Evolutionary conservation across 2,113 vertebrate genomes (phyloP).

Genomic region (Anolis sagrei): DNA sequence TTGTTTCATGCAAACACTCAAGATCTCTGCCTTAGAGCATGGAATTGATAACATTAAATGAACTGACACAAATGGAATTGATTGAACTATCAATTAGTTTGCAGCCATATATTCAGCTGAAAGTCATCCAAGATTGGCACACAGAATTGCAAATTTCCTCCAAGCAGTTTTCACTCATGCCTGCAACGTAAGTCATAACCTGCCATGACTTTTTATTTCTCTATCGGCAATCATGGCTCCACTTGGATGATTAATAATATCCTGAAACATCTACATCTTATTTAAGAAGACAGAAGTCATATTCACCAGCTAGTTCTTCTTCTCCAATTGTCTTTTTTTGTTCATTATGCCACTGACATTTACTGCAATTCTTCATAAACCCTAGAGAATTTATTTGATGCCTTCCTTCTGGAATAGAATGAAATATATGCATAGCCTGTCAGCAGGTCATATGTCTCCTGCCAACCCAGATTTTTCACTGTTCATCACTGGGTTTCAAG

Average conservation of each 20-base stretch:
- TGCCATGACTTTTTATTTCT: slow-evolving; percentile 18
- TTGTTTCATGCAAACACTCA: not conserved
- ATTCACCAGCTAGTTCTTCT: slow-evolving; percentile 44
- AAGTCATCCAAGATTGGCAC: not conserved
- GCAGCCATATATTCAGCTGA: not conserved
- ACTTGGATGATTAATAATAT: slow-evolving; percentile 32
- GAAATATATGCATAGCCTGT: slow-evolving; percentile 71
- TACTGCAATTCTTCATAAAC: slow-evolving; percentile 62
- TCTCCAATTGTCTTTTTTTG: slow-evolving; percentile 52
- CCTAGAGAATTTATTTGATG: slow-evolving; percentile 62
- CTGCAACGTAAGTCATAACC: not conserved
- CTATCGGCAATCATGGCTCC: not conserved
- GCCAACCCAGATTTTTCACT: slow-evolving; percentile 76
- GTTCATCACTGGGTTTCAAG: slow-evolving; percentile 73
- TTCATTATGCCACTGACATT: slow-evolving; percentile 66
- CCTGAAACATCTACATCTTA: slow-evolving; percentile 33
- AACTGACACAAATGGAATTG: not conserved
- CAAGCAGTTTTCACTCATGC: not conserved
- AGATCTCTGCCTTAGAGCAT: not conserved
- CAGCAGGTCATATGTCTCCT: slow-evolving; percentile 73
- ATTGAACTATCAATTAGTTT: not conserved
- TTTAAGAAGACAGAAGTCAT: slow-evolving; percentile 43
- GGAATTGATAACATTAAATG: not conserved
- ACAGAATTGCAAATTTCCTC: not conserved
- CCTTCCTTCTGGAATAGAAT: slow-evolving; percentile 49